Conservation (phyloP, 2,113 vertebrate genomes). For the Ia io region DNA sequence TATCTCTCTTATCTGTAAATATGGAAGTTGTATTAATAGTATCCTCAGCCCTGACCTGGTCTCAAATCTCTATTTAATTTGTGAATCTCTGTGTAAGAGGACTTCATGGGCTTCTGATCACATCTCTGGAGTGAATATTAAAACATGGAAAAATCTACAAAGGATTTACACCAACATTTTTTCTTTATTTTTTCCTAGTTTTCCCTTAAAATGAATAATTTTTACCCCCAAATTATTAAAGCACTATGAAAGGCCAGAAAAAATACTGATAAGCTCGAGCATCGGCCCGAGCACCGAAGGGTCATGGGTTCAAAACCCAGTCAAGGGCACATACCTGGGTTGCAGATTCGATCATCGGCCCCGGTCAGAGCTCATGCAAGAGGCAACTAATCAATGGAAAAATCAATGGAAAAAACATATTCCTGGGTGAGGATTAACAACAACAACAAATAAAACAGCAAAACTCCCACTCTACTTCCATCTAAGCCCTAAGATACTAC, state of each 20-base stretch:
- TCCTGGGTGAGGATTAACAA: too few species aligned
- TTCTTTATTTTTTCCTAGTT: neutral
- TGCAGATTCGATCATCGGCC: neutral
- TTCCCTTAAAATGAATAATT: neutral
- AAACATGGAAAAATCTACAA: neutral
- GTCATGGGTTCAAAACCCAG: neutral
- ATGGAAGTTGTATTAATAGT: neutral
- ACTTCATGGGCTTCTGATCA: neutral
- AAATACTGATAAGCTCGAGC: neutral
- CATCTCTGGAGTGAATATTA: neutral
- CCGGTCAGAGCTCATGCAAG: neutral
- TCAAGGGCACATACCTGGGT: neutral
- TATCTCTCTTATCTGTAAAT: neutral
- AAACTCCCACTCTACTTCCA: neutral
- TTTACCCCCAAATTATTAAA: neutral
- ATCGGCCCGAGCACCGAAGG: neutral
- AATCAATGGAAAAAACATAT: too few species aligned
- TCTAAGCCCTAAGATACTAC: neutral
- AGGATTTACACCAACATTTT: neutral
- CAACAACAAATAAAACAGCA: neutral
- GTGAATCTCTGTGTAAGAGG: neutral
- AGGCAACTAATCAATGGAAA: neutral
- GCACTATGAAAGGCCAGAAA: neutral
- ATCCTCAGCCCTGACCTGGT: neutral
- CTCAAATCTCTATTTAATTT: neutral